Conservation (phyloP, 2,113 vertebrate species). For the Caretta caretta region DNA sequence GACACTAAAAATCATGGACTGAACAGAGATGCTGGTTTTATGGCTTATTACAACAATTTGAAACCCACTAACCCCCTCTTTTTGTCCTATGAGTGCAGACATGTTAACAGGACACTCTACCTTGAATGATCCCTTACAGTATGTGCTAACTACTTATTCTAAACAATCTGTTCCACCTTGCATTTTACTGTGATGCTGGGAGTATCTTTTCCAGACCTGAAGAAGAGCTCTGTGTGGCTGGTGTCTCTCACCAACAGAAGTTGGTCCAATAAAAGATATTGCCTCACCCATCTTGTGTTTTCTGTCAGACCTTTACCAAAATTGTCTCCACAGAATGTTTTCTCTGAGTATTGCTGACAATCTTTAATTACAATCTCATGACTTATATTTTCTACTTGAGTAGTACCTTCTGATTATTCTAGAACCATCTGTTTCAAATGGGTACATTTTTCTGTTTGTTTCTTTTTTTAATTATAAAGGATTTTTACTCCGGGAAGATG, state of each 20-base stretch:
- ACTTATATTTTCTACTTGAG: neutral
- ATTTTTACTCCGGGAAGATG: neutral
- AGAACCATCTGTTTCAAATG: neutral
- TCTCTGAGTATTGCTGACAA: neutral
- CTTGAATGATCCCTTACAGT: too few relatives aligned
- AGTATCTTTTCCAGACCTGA: neutral
- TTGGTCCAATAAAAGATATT: neutral
- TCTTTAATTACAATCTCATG: neutral
- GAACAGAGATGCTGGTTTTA: neutral
- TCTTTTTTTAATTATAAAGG: neutral
- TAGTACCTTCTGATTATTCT: neutral
- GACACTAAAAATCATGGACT: neutral
- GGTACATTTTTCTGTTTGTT: neutral
- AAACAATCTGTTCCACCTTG: neutral
- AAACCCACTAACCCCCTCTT: neutral
- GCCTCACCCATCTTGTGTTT: neutral
- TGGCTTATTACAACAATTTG: neutral
- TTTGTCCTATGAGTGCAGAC: neutral
- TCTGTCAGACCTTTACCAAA: neutral
- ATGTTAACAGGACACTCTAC: neutral
- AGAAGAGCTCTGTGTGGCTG: neutral
- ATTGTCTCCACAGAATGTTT: neutral
- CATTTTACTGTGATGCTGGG: too few relatives aligned
- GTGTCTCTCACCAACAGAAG: neutral
- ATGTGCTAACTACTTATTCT: neutral